A percentile compares a stretch with the other conserved stretches of the same genome.
Conservation (phyloP, 2,888 invertebrate species). For the Galerucella nymphaeae region DNA sequence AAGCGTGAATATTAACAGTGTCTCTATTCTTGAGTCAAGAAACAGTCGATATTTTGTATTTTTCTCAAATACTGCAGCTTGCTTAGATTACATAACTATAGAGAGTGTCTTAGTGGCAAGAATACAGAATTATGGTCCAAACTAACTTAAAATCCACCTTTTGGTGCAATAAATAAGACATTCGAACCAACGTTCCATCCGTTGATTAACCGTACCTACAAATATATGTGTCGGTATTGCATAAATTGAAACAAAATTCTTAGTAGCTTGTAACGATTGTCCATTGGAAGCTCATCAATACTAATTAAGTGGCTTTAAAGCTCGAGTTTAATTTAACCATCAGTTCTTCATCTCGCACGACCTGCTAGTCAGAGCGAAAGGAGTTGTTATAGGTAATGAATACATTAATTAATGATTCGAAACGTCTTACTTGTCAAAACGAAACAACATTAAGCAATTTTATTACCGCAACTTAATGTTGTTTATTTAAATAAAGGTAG, state of each 20-base stretch:
- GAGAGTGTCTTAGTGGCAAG: not conserved
- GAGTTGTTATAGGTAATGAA: constrained; percentile 8
- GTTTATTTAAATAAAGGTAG: constrained; percentile 1
- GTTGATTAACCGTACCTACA: not conserved
- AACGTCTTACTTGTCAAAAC: constrained; percentile 16
- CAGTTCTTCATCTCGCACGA: constrained; percentile 14
- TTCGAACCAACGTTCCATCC: not conserved
- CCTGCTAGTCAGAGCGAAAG: constrained; percentile 7
- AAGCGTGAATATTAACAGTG: not conserved
- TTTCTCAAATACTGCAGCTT: not conserved
- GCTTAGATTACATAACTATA: not conserved
- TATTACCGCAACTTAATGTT: not conserved
- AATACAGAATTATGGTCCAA: not conserved
- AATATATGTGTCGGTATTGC: constrained; percentile 15
- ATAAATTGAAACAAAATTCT: constrained; percentile 22
- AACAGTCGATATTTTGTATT: not conserved
- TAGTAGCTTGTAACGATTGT: constrained; percentile 20
- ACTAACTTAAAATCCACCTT: not conserved
- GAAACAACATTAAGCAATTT: constrained; percentile 3
- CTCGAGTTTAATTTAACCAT: constrained; percentile 16
- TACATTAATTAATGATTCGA: constrained; percentile 15
- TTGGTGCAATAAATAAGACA: not conserved
- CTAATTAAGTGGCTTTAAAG: constrained; percentile 16
- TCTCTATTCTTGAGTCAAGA: not conserved
- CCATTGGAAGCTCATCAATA: constrained; percentile 22